A percentile compares a stretch with the other conserved stretches of the same genome.
These are phyloP conservation scores for Alces alces DNA, from an alignment of 2,113 vertebrate species.

Conservation along the genomic window DNA sequence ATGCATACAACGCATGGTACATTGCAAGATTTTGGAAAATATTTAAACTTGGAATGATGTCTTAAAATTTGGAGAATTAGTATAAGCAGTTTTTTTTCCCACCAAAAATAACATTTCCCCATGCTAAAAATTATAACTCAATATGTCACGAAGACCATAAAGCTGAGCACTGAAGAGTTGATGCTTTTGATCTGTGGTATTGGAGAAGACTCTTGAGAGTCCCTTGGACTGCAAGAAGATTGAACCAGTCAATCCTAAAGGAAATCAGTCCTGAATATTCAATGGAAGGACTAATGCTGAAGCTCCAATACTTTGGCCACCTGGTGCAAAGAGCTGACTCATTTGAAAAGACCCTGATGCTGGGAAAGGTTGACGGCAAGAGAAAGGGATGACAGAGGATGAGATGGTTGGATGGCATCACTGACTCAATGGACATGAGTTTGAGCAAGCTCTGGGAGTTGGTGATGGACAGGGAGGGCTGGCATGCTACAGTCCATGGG, in stretches of 20 bases:
- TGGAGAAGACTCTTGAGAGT: not conserved
- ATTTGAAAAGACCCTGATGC: not conserved
- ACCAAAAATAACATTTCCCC: not conserved
- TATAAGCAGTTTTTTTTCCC: not conserved
- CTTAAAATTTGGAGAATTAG: not conserved
- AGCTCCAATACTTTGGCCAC: not conserved
- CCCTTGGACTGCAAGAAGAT: not conserved
- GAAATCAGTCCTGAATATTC: not conserved
- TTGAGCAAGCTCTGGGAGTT: not conserved
- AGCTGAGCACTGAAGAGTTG: not conserved
- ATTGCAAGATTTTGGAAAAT: conserved; percentile 3
- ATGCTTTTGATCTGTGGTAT: not conserved
- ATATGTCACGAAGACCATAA: not conserved
- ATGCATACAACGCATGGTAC: not conserved
- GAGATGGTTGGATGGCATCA: not conserved
- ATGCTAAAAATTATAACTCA: not conserved
- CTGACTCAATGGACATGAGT: not conserved
- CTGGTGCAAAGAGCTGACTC: not conserved
- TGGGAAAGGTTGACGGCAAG: not conserved
- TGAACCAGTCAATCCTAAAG: not conserved
- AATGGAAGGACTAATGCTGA: not conserved
- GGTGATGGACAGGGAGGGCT: not conserved
- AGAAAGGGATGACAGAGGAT: not conserved
- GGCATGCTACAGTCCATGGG: not conserved
- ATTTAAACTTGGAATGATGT: not conserved